Conservation (phyloP, 2,113 vertebrate genomes). For the Noturus placidus region DNA sequence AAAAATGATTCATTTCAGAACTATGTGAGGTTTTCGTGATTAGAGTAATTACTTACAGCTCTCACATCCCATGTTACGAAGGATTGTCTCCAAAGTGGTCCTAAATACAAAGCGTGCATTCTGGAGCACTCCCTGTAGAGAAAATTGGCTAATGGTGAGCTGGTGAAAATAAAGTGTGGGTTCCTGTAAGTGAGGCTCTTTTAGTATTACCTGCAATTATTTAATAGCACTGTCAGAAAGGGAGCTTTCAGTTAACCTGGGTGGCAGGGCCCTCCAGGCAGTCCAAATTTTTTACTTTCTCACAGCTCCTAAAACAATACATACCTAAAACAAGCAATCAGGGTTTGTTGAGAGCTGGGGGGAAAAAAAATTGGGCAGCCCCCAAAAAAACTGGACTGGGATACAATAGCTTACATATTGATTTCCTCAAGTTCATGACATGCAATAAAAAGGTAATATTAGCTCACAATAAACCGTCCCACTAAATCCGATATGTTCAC, state of each 20-base stretch:
- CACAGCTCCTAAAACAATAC: not conserved
- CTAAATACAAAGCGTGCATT: constrained; percentile 96
- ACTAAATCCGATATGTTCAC: not conserved
- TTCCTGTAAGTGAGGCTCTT: not conserved
- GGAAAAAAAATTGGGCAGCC: too few species aligned
- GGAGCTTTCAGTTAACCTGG: not conserved
- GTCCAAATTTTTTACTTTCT: constrained; percentile 22
- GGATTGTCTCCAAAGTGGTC: constrained; percentile 85
- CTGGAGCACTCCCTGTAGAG: constrained; percentile 89
- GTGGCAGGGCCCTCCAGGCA: constrained; percentile 13
- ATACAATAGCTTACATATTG: not conserved
- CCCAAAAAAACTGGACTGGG: too few species aligned
- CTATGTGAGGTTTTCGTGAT: not conserved
- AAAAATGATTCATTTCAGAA: constrained; percentile 21
- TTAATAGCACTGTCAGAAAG: not conserved
- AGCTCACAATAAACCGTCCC: not conserved
- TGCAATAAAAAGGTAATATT: not conserved
- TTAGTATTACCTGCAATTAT: not conserved
- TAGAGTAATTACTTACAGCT: constrained; percentile 68
- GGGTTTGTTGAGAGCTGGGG: not conserved
- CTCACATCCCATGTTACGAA: constrained; percentile 94
- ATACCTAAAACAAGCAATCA: not conserved
- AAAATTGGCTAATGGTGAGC: constrained; percentile 27
- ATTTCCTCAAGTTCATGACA: not conserved
- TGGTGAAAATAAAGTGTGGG: not conserved